These are phyloP conservation scores for Paedocypris micromegethes DNA, from an alignment of 2,797 vertebrate genomes.

Conservation along the genomic window DNA sequence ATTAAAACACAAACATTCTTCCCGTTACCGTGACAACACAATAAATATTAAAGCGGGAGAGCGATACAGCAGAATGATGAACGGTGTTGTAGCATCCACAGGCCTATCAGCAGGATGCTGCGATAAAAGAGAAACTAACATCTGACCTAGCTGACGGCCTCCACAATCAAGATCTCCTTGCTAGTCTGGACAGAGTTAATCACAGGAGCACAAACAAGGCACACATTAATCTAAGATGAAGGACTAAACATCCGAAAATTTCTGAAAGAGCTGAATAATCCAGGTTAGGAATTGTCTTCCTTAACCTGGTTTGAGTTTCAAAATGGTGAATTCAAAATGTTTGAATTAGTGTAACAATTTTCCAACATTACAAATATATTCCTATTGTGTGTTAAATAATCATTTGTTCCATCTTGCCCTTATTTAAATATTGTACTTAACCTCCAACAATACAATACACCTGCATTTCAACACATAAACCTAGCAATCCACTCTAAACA, in stretches of 20 bases:
- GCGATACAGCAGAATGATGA: slow-evolving; percentile 12
- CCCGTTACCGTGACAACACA: slow-evolving; percentile 1
- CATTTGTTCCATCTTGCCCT: neutral
- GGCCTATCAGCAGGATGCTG: slow-evolving; percentile 14
- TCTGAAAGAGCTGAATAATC: slow-evolving; percentile 1
- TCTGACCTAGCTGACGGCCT: slow-evolving; percentile 16
- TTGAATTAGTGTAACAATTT: neutral
- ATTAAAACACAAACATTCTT: neutral
- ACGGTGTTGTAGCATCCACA: slow-evolving; percentile 33
- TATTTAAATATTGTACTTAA: slow-evolving; percentile 1
- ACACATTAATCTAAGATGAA: neutral
- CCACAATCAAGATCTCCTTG: slow-evolving; percentile 36
- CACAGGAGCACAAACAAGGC: slow-evolving; percentile 7
- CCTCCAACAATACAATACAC: slow-evolving; percentile 23
- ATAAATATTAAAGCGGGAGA: slow-evolving; percentile 20
- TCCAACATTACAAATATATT: no score
- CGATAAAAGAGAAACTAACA: slow-evolving; percentile 30
- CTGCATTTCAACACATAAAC: neutral
- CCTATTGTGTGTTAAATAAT: no score
- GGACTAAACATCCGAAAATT: neutral
- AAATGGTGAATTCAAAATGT: neutral
- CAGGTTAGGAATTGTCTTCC: neutral
- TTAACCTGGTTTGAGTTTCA: no score
- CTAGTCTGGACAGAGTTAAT: slow-evolving; percentile 1
- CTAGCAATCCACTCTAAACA: no score